A percentile compares a stretch with the other conserved stretches of the same genome.
phyloP scores from a whole-genome alignment of 2,113 vertebrate genomes.

The Daboia siamensis region DNA sequence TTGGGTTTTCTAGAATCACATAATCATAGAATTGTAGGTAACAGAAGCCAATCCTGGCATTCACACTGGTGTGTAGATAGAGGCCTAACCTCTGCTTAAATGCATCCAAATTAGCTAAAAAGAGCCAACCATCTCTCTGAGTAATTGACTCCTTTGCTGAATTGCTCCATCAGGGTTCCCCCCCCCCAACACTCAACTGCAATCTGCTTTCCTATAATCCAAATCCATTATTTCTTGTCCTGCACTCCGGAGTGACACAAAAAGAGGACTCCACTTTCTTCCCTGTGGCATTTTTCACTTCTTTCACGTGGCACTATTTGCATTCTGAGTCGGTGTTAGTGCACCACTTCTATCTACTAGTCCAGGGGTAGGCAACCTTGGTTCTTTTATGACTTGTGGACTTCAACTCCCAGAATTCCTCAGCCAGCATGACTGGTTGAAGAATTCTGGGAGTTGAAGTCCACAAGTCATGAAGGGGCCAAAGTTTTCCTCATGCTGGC shows the following conservation, averaged over 20 bases:
- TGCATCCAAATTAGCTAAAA: background rate
- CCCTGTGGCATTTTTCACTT: background rate
- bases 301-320: background rate
- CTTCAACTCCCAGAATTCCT: too few species aligned
- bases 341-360: too few species aligned
- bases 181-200: background rate
- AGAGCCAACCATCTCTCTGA: background rate
- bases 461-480: too few species aligned
- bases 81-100: background rate
- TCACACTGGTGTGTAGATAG: background rate
- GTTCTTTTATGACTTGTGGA: too few species aligned
- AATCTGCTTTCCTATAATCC: background rate
- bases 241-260: background rate
- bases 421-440: too few species aligned
- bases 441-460: too few species aligned
- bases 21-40: background rate
- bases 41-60: background rate
- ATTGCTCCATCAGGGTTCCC: background rate
- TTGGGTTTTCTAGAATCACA: background rate
- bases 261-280: too few species aligned
- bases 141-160: background rate
- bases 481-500: too few species aligned
- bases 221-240: background rate
- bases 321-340: background rate
- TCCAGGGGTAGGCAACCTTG: too few species aligned